Evolutionary conservation across 2,888 invertebrate genomes (phyloP), one percentile per base, ranked within the genome.

Genomic region (Nomada ruficornis): DNA sequence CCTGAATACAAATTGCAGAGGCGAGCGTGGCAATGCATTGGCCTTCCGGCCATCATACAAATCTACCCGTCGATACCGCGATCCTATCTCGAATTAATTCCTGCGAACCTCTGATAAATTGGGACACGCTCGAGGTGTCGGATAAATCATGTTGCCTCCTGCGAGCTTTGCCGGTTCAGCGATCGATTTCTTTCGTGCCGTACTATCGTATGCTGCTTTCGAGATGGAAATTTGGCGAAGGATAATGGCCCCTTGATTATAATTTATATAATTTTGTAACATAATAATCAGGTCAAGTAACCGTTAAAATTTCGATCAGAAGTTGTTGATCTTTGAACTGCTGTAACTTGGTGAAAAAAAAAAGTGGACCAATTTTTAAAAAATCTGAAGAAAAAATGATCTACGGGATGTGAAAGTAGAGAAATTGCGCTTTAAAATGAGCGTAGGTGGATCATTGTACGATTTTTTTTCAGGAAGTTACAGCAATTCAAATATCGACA

Each of bases 31-130:
- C 79, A 64, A 85, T 76, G 78, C 60, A 73, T 70, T 44, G 69
- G 64, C 78, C 74, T 77, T 73, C 77, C 57, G 70, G 13, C 71
- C 83, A 77, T 86, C 86, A 52, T 88, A 86, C 86, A 88, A 86
- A 86, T 86, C 86, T 68, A 77, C 60, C 83, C 88, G 86, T 86
- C 86, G 86, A 86, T 86, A 81, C 77, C 80, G 71, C 63, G 77
- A 86, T 88, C 71, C 69, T 83, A 86, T 88, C 88, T 77, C 79
- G 84, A 86, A 86, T 87, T 87, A 87, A 87, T 87, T 86, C 77
- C 76, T 82, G 73, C 76, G 76, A 62, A 23, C 71, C 73, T 26
- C 63, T 80, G 82, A 87, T 84, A 88, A 82, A 88, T 87, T 76
- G 82, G 76, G 63, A 80, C 63, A 77, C 75, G 68, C 65, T 67